Percentiles rank a stretch among this genome's conserved stretches.
Evolutionary conservation across 2,888 invertebrate species (phyloP).

Genomic region (Idaea aversata): DNA sequence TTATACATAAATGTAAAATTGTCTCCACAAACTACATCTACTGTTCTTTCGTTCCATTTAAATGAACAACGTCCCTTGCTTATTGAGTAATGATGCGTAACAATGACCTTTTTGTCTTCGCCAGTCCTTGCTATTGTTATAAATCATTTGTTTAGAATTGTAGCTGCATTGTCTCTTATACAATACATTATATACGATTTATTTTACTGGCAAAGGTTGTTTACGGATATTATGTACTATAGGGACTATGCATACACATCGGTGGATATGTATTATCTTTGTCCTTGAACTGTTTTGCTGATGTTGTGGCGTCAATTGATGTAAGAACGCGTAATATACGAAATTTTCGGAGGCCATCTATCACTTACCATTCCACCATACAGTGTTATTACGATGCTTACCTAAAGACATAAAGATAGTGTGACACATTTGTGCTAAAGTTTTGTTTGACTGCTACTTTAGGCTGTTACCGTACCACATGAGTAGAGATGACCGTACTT

Average conservation of each 20-base stretch:
- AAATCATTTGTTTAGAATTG: constrained; percentile 34
- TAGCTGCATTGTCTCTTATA: not conserved
- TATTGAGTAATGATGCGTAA: constrained; percentile 61
- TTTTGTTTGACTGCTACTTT: not conserved
- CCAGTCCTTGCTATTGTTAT: constrained; percentile 51
- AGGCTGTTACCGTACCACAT: not conserved
- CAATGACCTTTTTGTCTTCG: constrained; percentile 54
- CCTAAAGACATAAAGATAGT: not conserved
- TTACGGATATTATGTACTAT: not conserved
- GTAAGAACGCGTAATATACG: not conserved
- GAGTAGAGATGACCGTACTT: no score
- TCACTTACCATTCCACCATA: not conserved
- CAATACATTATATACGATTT: not conserved
- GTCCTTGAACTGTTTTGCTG: not conserved
- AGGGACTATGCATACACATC: not conserved
- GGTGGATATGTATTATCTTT: not conserved
- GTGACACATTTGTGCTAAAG: not conserved
- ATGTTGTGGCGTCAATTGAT: not conserved
- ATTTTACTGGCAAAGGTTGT: not conserved
- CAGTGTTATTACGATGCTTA: not conserved
- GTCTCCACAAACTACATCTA: constrained; percentile 8
- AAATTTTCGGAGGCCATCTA: not conserved
- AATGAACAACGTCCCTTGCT: constrained; percentile 37
- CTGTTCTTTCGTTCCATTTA: constrained; percentile 33
- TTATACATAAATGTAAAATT: no score